Evolutionary conservation across 2,888 invertebrate species (phyloP), one percentile per base, ranked within the genome.

Genomic region (Augochlorella aurata): DNA sequence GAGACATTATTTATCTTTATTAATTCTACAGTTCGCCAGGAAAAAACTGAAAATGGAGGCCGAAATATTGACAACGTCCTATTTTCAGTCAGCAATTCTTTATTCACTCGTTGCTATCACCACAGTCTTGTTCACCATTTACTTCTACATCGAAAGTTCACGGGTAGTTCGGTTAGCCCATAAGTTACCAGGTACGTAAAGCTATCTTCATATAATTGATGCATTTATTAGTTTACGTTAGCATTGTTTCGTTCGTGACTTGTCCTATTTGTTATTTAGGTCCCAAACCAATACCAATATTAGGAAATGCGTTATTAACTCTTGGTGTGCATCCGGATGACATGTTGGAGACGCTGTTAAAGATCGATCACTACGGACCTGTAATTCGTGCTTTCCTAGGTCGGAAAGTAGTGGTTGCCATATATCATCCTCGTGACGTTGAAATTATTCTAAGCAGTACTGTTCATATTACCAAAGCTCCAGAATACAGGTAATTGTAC

Each of bases 401-500:
- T 18, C 77, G 91, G 0, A 92, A 92, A 86, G 81, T 93, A 16
- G n/a, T 92, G 0, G 83, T 93, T 10, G 93, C 92, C 70, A 45
- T 94, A 1, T 21, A 81, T 12, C 91, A 94, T 76, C 94, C 94
- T 0, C 79, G 86, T 1, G 94, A 94, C 70, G 78, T 93, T 2
- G 94, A 93, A 86, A 70, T 92, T 14, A 93, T 94, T 74, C 89
- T 94, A 1, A 85, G 93, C 45, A 94, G 93, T 78, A 74, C 86
- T 8, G 90, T 92, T 14, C 93, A 94, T 73, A 90, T 94, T 8
- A 91, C 93, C 71, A 94, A 94, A 88, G 89, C 94, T 2, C 63
- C 87, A 0, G 94, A 94, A 54, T 94, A 93, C 83, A 90, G 88
- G 93, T 92, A 84, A 24, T 14, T 14, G 58, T 58, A 14, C 21